These are phyloP conservation scores for Megatriorchis doriae DNA, from an alignment of 2,113 vertebrate species.

Conservation along the genomic window DNA sequence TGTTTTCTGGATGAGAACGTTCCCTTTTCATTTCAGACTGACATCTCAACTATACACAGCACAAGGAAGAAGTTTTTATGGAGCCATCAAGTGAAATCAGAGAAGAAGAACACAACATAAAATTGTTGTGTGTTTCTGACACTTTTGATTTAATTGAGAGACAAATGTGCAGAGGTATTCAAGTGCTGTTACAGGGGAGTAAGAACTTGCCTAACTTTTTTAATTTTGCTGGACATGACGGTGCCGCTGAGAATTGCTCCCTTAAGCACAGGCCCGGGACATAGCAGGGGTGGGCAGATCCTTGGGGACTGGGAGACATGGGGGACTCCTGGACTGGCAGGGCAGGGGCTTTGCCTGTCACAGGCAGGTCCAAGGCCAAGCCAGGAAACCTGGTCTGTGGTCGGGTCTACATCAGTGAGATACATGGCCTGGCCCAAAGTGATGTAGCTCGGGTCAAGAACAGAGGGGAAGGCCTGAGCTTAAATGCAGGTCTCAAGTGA, in stretches of 20 bases:
- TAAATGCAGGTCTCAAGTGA: not conserved
- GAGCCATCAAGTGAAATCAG: not conserved
- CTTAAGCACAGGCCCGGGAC: not conserved
- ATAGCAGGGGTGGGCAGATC: not conserved
- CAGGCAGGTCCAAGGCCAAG: not conserved
- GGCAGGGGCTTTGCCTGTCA: not conserved
- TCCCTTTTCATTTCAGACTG: not conserved
- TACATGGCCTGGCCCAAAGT: not conserved
- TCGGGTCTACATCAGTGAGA: not conserved
- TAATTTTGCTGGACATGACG: not conserved
- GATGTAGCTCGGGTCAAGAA: not conserved
- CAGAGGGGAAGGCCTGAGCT: not conserved
- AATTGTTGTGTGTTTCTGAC: not conserved
- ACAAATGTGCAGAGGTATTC: not conserved
- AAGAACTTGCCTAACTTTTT: not conserved
- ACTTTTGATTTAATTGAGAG: not conserved
- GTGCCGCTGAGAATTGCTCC: not conserved
- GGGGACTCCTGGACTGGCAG: not conserved
- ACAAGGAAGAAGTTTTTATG: not conserved
- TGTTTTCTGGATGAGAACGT: not conserved
- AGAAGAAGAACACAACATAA: not conserved
- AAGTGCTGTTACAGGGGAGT: not conserved
- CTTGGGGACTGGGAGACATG: not conserved
- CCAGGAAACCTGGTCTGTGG: not conserved
- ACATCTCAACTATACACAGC: not conserved